phyloP scores from a whole-genome alignment of 2,888 invertebrate species.

The Oscheius onirici region DNA sequence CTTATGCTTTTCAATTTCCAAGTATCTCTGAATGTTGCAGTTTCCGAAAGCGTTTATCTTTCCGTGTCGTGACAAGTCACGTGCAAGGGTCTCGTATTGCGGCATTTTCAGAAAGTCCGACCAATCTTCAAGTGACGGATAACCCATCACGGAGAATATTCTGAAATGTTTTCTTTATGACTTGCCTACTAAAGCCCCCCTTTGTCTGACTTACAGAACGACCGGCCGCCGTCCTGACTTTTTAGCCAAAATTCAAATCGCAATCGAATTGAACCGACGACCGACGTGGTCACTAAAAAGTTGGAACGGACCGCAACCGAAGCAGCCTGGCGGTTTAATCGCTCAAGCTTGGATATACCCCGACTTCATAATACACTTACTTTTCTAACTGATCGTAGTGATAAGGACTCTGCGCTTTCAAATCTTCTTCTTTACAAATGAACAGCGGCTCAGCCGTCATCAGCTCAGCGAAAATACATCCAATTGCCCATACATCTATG shows the following conservation, averaged over 20 bases:
- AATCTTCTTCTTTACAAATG: slow-evolving; percentile 98
- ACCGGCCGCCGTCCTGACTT: too few relatives aligned
- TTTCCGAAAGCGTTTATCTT: slow-evolving; percentile 5
- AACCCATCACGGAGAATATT: slow-evolving; percentile 99
- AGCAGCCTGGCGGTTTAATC: too few relatives aligned
- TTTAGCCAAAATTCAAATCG: too few relatives aligned
- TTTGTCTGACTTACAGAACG: too few relatives aligned
- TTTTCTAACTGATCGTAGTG: slow-evolving; percentile 86
- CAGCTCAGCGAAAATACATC: slow-evolving; percentile 97
- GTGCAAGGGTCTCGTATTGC: slow-evolving; percentile 91
- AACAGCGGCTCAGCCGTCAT: slow-evolving; percentile 98
- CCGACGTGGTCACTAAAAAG: too few relatives aligned
- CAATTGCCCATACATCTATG: slow-evolving; percentile 72
- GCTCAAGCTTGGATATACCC: too few relatives aligned
- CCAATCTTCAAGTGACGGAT: slow-evolving; percentile 74
- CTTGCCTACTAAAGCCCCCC: too few relatives aligned
- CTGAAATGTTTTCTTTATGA: too few relatives aligned
- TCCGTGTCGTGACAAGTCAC: slow-evolving; percentile 88
- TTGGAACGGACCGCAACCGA: too few relatives aligned
- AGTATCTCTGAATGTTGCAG: slow-evolving; percentile 37
- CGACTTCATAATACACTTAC: slow-evolving; percentile 7
- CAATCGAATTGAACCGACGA: too few relatives aligned
- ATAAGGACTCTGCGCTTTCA: slow-evolving; percentile 98
- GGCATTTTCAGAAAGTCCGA: slow-evolving; percentile 81
- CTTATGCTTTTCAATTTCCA: slow-evolving; percentile 80